Evolutionary conservation across 2,113 vertebrate species (phyloP).

Genomic region (Leucopsar rothschildi): DNA sequence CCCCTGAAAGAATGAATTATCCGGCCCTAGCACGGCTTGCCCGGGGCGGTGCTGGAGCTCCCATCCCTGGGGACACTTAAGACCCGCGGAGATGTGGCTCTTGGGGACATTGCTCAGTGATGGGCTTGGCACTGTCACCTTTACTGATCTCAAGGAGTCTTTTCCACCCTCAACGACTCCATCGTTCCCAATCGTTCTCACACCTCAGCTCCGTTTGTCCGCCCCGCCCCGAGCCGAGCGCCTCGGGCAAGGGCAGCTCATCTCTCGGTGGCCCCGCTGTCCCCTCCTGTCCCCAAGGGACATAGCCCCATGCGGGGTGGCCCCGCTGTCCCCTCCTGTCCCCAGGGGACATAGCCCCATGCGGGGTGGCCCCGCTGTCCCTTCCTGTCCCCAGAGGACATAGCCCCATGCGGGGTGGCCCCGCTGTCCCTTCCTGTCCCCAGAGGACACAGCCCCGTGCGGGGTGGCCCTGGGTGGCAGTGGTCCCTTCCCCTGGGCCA

Average conservation of each 20-base stretch:
- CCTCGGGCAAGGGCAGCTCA: neutral
- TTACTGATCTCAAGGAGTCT: rapidly evolving
- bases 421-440: no score
- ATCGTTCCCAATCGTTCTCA: rapidly evolving
- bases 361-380: neutral
- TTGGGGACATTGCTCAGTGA: rapidly evolving
- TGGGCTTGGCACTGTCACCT: rapidly evolving
- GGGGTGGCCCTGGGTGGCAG: neutral
- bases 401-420: neutral
- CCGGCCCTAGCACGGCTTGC: neutral
- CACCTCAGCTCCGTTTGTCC: rapidly evolving
- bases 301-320: neutral
- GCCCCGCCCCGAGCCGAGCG: neutral
- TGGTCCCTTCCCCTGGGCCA: neutral
- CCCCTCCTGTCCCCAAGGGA: no score
- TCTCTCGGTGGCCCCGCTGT: neutral
- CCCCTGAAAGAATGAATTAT: rapidly evolving
- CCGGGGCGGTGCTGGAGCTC: neutral
- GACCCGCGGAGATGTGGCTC: no score
- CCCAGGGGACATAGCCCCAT: neutral
- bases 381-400: no score
- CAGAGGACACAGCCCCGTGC: neutral
- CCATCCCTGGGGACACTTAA: neutral
- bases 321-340: no score
- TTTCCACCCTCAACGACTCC: neutral